Conservation (phyloP, 53 echinoderm and acorn worm genomes). For the Echinarachnius parma region DNA sequence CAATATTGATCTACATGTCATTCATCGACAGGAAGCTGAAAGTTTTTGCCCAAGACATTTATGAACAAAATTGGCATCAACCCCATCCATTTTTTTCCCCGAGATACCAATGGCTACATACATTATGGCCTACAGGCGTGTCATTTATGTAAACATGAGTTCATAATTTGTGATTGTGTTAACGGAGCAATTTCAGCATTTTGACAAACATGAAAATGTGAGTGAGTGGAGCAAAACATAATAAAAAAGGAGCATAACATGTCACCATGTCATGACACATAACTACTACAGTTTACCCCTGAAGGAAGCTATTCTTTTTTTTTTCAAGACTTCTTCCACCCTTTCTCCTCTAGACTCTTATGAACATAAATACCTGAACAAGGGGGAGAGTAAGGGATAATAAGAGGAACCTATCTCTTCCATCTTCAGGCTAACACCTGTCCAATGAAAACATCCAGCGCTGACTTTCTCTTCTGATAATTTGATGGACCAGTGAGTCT, state of each 20-base stretch:
- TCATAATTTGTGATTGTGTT: conserved; percentile 47
- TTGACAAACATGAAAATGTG: conserved; percentile 4
- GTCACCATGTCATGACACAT: no score
- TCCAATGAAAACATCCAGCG: conserved; percentile 31
- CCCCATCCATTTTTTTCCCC: no score
- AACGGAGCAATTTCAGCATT: conserved; percentile 9
- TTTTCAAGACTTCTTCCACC: no score
- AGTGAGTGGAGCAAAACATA: not conserved
- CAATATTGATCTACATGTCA: no score
- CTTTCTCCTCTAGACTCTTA: no score
- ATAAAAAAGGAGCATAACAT: not conserved
- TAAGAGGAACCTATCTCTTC: conserved; percentile 10
- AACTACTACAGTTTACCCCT: no score
- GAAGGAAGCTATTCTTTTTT: no score
- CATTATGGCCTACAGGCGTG: conserved; percentile 32
- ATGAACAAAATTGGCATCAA: no score
- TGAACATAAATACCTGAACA: no score
- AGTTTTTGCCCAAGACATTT: no score
- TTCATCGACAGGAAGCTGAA: no score
- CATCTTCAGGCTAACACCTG: conserved; percentile 42
- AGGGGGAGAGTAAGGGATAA: not conserved
- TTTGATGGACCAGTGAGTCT: conserved; percentile 45
- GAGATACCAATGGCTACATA: no score
- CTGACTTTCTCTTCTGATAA: conserved; percentile 10
- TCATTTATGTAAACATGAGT: conserved; percentile 46